Evolutionary conservation across 2,888 invertebrate genomes (phyloP), one percentile per base, ranked within the genome.

Genomic region (Gryllus longicercus): DNA sequence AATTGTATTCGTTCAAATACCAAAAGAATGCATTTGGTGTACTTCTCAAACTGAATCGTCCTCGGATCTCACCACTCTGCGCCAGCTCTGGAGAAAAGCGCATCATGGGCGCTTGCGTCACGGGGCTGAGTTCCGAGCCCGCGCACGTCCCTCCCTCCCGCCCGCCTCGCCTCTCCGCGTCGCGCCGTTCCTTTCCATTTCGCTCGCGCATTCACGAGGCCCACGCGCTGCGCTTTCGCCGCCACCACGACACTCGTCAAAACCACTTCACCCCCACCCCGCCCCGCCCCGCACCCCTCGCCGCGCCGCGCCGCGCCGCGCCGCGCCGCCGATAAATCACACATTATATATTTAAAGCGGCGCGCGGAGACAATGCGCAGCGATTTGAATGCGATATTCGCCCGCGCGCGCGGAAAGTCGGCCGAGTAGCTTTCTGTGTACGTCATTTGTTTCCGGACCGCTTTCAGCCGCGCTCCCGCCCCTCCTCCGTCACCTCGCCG

Each of bases 351-450:
- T 63, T 63, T 63, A 63, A 63, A 63, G 63, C 63, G 63, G 63
- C 63, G 63, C 14, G n/a, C 63, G 63, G 16, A 63, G 63, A 63
- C 63, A 63, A 63, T 63, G 63, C 63, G 63, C 63, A 11, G 63
- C 63, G 63, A 63, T 63, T 63, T 63, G 63, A 63, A 63, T 63
- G 63, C 63, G 63, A 63, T 63, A 63, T 63, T 63, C 63, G 63
- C 16, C 5, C 16, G 63, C 77, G n/a, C 51, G 77, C n/a, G 77
- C 77, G 50, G 77, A 49, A 49, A 49, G 49, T 25, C 84, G 84
- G 84, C 63, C 63, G 85, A 86, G 86, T 86, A 86, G 84, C 84
- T 86, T 86, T 85, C 86, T 85, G 83, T 86, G 86, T 86, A 86
- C 83, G 86, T 85, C 86, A 86, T 86, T 86, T 86, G 86, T 86